A percentile compares a stretch with the other conserved stretches of the same genome.
phyloP scores from a whole-genome alignment of 2,888 invertebrate species.

The Nemapogon koenigi region DNA sequence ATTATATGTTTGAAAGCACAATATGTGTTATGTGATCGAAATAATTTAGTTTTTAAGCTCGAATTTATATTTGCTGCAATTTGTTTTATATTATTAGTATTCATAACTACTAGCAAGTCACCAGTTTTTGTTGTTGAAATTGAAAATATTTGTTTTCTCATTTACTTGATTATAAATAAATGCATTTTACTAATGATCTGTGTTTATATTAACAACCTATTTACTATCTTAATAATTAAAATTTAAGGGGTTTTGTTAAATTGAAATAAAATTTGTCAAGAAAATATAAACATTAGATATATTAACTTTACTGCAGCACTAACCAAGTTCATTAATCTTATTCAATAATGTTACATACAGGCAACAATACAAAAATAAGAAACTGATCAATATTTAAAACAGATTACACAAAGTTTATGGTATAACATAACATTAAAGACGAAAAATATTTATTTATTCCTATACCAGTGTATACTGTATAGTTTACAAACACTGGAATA shows the following conservation, averaged over 20 bases:
- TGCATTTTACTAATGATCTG: conserved; percentile 19
- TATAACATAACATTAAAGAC: too few relatives aligned
- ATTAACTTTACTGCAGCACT: too few relatives aligned
- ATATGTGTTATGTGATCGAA: conserved; percentile 7
- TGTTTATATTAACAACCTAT: not conserved
- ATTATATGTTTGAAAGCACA: not conserved
- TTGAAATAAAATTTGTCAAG: not conserved
- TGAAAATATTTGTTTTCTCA: conserved; percentile 25
- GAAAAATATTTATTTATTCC: too few relatives aligned
- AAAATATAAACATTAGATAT: too few relatives aligned
- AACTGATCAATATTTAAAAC: too few relatives aligned
- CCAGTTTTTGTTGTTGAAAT: conserved; percentile 22
- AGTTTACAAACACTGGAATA: too few relatives aligned
- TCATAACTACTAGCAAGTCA: conserved; percentile 14
- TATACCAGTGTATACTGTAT: too few relatives aligned
- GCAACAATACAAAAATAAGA: too few relatives aligned
- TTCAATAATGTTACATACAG: too few relatives aligned
- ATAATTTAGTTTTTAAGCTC: conserved; percentile 20
- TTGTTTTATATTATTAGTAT: conserved; percentile 22
- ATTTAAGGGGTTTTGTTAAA: not conserved
- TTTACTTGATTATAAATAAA: conserved; percentile 35
- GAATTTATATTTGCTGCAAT: conserved; percentile 23
- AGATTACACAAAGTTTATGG: too few relatives aligned
- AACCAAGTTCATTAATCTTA: too few relatives aligned
- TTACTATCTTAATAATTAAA: not conserved